Base-by-base conservation (phyloP, 2,888 invertebrate genomes). In the Polylopha cassiicola region DNA sequence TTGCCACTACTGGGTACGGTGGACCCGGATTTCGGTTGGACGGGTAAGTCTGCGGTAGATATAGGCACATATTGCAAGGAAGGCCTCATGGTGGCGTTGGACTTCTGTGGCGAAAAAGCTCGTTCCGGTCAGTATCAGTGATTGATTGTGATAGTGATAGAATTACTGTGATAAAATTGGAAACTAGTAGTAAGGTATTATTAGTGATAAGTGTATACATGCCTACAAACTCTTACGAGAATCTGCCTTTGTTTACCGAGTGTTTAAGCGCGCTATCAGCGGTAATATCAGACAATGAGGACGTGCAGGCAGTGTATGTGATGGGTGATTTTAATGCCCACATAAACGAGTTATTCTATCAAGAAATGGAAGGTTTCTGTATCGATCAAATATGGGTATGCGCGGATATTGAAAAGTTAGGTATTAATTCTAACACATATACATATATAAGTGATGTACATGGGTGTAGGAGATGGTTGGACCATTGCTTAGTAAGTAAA, bases 61-160 rank as follows among this genome's bases (percentile, higher is more conserved):
- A 15, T 15, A 26, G 1, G 26, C 8, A 15, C 1, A 14, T 15
- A 4, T 1, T 26, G 1, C n/a, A n/a, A 15, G 26, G 26, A 3
- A 26, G 26, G 10, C 26, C 26, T 4, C 15, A 26, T 7, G 26
- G 26, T 14, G 26, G 26, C n/a, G 26, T 26, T 10, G 26, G 26
- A 8, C n/a, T 26, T 15, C 14, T 26, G 6, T 26, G 26, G 26
- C 26, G 15, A 3, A 26, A 26, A 15, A 15, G 14, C 15, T 14
- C 26, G 2, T 26, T 26, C 8, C 15, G 4, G 10, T 26, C 15
- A 14, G 11, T 26, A 4, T 3, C 26, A 26, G 15, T 26, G 1
- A 3, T 26, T 2, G 2, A 14, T 2, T 14, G 26, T 14, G 26
- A 15, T 14, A 26, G 2, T 3, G 15, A 14, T 26, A 14, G 26